phyloP scores from a whole-genome alignment of 2,888 invertebrate genomes.

The Drosophila tripunctata region DNA sequence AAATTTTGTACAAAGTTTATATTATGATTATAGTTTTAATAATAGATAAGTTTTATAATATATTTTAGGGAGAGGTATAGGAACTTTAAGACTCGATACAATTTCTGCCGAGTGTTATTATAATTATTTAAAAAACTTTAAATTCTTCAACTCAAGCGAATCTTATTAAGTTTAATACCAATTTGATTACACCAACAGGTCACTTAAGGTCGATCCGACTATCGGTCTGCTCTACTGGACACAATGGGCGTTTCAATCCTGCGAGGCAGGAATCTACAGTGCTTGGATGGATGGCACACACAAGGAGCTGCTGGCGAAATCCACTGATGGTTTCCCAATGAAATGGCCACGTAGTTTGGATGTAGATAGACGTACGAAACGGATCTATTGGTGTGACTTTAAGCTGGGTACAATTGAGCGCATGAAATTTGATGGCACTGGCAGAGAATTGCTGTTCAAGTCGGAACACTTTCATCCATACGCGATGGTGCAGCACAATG shows the following conservation, averaged over 20 bases:
- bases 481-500: constrained; percentile 88
- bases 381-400: constrained; percentile 90
- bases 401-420: constrained; percentile 88
- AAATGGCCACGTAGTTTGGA: constrained; percentile 91
- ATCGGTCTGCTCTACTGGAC: constrained; percentile 91
- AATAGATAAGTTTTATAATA: too few species aligned
- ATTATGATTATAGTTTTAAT: too few species aligned
- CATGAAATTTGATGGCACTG: constrained; percentile 86
- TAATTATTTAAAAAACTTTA: too few species aligned
- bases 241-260: constrained; percentile 86
- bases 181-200: constrained; percentile 78
- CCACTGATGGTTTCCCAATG: constrained; percentile 86
- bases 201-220: constrained; percentile 89
- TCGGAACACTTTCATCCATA: constrained; percentile 87
- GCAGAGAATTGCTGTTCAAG: constrained; percentile 85
- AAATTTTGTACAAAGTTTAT: too few species aligned
- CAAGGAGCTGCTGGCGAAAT: constrained; percentile 86
- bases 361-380: constrained; percentile 86
- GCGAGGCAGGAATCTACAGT: constrained; percentile 87
- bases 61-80: too few species aligned
- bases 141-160: too few species aligned
- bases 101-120: too few species aligned
- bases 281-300: constrained; percentile 91
- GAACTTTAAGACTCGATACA: too few species aligned
- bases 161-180: not conserved